Base-by-base conservation (phyloP, 2,888 invertebrate genomes). In the Gymnocheta viridis region DNA sequence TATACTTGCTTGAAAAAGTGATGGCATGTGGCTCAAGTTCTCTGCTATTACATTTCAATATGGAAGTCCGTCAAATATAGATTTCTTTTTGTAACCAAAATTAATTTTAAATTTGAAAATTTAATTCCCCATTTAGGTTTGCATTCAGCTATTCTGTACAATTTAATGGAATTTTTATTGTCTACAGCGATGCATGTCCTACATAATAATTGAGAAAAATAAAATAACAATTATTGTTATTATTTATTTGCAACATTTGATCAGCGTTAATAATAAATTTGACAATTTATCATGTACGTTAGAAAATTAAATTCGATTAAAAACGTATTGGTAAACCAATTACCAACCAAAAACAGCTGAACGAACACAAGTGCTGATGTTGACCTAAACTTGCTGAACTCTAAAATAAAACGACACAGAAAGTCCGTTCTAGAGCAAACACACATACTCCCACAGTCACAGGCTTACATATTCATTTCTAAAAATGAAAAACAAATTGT, bases 261-360 rank as follows among this genome's bases (percentile, higher is more conserved):
- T 27, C 38, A n/a, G 17, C 49, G 58, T 74, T 73, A 80, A 83
- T 80, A 83, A 79, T 82, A 62, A 77, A 81, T 83, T 72, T 77
- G 58, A 77, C 67, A 84, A 84, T 77, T 81, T 80, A 77, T 84
- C 76, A 67, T 80, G 67, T 72, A 51, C 35, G 66, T 14, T 22
- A 29, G 58, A 54, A 69, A 80, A 81, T 77, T 62, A 72, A 73
- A 77, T 72, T 81, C 58, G 51, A 80, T 77, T 84, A 77, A 69
- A 84, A 62, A 73, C 41, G 49, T 60, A 77, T 77, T 44, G 83
- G 80, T 56, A 72, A 60, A 66, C 83, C 74, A 76, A 72, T 72
- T 60, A 67, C 54, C 83, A 49, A 77, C 78, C 80, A 72, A 49
- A 72, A 83, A 82, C 32, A 44, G 24, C 41, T 64, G 62, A 47